Evolutionary conservation across 2,797 vertebrate genomes (phyloP), one percentile per base, ranked within the genome.

Genomic region (Decapterus maruadsi): DNA sequence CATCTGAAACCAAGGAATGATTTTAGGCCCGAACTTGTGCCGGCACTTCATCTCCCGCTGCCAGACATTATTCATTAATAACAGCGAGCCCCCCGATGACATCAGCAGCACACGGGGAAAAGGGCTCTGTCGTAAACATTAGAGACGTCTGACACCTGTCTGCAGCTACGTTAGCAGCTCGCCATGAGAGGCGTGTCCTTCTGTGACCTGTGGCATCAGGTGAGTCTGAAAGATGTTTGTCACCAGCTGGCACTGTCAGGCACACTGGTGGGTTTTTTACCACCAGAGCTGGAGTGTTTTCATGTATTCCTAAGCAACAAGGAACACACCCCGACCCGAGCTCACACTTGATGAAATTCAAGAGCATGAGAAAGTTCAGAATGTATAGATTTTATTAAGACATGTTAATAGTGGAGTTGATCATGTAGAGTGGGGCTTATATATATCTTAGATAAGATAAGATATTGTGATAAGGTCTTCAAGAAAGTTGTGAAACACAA

Each of bases 91-190:
- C 60, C 29, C 29, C 73, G 72, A 85, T 91, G 91, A 93, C 89
- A 92, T 91, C 85, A 87, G 63, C 79, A 61, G 70, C 62, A 59
- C 62, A 60, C 48, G 43, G 84, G 81, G 55, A 77, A 71, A 68
- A 61, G 59, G 69, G 66, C 34, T 64, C 71, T 81, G 83, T 73
- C 54, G 81, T 90, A 92, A 92, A 86, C 88, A 88, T 78, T 87
- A 77, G 85, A 89, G 90, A 92, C 82, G 88, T 84, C 81, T 90
- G 91, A 88, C 91, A 93, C 89, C 92, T 93, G 90, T 90, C 85
- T 67, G 63, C 83, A 51, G 75, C 46, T 58, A 45, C 74, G 66
- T 81, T 82, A 79, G 51, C 70, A 31, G 38, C 7, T 17, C 6
- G 29, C 55, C 50, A 7, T 12, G 26, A 26, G 55, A 51, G 19